Evolutionary conservation across 2,797 vertebrate genomes (phyloP), one percentile per base, ranked within the genome.

Genomic region (Cercopithecus neglectus): DNA sequence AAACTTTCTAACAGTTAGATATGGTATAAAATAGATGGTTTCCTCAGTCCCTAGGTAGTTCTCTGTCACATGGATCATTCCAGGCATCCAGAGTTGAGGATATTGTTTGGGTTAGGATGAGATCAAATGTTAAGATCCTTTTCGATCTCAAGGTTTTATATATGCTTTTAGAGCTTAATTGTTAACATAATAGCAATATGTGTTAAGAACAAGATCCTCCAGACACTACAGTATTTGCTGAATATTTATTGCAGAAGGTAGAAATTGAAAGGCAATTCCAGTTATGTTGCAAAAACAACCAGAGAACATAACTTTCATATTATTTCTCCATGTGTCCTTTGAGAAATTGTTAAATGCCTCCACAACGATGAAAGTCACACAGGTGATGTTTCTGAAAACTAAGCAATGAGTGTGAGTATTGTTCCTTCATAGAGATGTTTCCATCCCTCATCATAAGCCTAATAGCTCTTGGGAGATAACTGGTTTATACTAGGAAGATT

Each of bases 241-340:
- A 89, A 76, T 46, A 91, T 41, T 92, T 91, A 84, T 44, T 21
- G 26, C 19, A 91, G 44, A 96, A 39, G 26, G 64, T 53, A 89
- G n/a, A 91, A 13, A 86, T 13, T 79, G 36, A 88, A 97, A 82
- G 74, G 46, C 28, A 93, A 86, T 89, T 89, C 19, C 30, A 93
- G 41, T 82, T 92, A 79, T 6, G 19, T 55, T 46, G 3, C 83
- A 92, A 91, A 92, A 86, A 76, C 76, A 76, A 78, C 70, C 87
- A 70, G 41, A 57, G 13, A 88, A 59, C 8, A 3, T 44, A 41
- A 0, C 11, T 76, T 61, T 19, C 30, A 46, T 33, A 53, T 19
- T 61, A 61, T 80, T 83, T 89, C 28, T 70, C 28, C 26, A 36
- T 2, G 5, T 13, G 2, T 76, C 44, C 17, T 80, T 76, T 93